A percentile compares a stretch with the other conserved stretches of the same genome.
These are phyloP conservation scores for Drosophila setifemur DNA, from an alignment of 1,140 invertebrate species.

Conservation along the genomic window DNA sequence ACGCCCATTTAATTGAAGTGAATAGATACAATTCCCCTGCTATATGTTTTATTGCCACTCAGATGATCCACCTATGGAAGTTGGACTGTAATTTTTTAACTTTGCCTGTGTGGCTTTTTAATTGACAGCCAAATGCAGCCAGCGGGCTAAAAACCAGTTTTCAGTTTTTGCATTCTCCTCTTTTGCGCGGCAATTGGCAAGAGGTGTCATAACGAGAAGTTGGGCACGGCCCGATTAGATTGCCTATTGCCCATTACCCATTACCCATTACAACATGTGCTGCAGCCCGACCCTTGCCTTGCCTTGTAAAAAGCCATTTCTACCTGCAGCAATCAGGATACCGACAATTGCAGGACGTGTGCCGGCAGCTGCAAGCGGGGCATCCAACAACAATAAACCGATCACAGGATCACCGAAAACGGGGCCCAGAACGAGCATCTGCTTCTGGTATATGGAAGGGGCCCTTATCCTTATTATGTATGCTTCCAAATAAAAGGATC, in stretches of 20 bases:
- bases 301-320: too few species aligned
- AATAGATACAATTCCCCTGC: too few species aligned
- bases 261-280: slow-evolving; percentile 70
- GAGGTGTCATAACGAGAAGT: slow-evolving; percentile 63
- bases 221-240: slow-evolving; percentile 51
- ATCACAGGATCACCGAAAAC: slow-evolving; percentile 44
- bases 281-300: slow-evolving; percentile 1
- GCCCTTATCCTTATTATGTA: slow-evolving; percentile 39
- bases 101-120: slow-evolving; percentile 49
- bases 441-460: slow-evolving; percentile 23
- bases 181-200: slow-evolving; percentile 43
- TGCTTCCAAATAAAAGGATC: slow-evolving; percentile 37
- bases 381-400: slow-evolving; percentile 36
- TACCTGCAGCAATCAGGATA: slow-evolving; percentile 53
- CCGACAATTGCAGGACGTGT: slow-evolving; percentile 54
- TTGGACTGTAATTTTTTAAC: slow-evolving; percentile 15
- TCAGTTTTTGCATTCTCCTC: slow-evolving; percentile 56
- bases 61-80: neutral
- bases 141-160: slow-evolving; percentile 52
- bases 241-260: slow-evolving; percentile 46
- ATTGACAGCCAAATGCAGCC: slow-evolving; percentile 68
- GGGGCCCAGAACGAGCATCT: slow-evolving; percentile 26
- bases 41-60: neutral
- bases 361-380: slow-evolving; percentile 63
- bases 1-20: too few species aligned